Conservation (phyloP, 1,140 invertebrate species). For the Drusus annulatus region DNA sequence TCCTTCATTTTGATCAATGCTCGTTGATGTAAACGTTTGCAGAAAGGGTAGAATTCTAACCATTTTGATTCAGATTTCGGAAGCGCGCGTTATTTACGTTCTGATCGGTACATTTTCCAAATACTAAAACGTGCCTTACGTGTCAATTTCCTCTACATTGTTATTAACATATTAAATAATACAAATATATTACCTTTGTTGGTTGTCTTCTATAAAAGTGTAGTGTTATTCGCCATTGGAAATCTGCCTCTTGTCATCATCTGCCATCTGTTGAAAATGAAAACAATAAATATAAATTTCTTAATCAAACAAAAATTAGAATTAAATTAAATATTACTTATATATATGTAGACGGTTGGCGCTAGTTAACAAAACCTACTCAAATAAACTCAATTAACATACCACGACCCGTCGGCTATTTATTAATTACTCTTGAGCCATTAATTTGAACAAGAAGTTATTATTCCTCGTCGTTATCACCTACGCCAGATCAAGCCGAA, state of each 20-base stretch:
- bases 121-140: no score
- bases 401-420: not conserved
- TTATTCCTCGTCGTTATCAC: conserved; percentile 1
- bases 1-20: no score
- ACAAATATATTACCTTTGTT: no score
- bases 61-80: no score
- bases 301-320: not conserved
- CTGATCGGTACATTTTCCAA: no score
- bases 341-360: not conserved
- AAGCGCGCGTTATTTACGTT: no score
- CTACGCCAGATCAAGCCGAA: conserved; percentile 4
- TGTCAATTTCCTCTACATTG: no score
- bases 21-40: no score
- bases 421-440: not conserved
- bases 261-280: conserved; percentile 6
- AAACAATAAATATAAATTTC: conserved; percentile 5
- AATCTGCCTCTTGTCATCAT: not conserved
- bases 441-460: not conserved
- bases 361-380: not conserved
- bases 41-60: no score
- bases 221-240: not conserved
- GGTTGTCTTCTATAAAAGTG: no score
- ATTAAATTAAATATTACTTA: not conserved
- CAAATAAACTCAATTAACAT: not conserved
- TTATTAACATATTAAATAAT: no score